These are phyloP conservation scores for Leptoteleia sp. DNA, from an alignment of 1,140 invertebrate genomes.

Conservation along the genomic window DNA sequence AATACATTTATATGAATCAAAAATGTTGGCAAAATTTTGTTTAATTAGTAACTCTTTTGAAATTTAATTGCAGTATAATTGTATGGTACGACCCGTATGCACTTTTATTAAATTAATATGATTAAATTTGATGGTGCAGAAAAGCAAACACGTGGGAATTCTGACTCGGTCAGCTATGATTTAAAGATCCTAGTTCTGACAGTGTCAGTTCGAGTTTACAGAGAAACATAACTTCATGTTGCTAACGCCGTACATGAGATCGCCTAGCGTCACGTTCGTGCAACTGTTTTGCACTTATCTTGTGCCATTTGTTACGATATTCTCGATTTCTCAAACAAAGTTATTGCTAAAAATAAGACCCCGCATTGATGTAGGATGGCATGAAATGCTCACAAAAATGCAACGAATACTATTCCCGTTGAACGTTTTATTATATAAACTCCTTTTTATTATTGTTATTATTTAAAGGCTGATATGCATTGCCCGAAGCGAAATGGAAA, in stretches of 20 bases:
- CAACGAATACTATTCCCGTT: too few relatives aligned
- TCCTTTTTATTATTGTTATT: too few relatives aligned
- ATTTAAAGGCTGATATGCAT: too few relatives aligned
- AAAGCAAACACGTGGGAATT: conserved; percentile 43
- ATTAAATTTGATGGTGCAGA: conserved; percentile 30
- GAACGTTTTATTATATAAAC: too few relatives aligned
- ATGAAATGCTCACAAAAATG: too few relatives aligned
- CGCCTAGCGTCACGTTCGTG: conserved; percentile 31
- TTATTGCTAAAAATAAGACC: conserved; percentile 44
- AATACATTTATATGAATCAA: too few relatives aligned
- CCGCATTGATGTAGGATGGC: too few relatives aligned
- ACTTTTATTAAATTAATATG: conserved; percentile 16
- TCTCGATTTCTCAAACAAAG: conserved; percentile 44
- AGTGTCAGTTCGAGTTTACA: conserved; percentile 26
- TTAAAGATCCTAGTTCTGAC: conserved; percentile 30
- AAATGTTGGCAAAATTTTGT: background rate
- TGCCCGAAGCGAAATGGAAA: too few relatives aligned
- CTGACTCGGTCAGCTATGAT: conserved; percentile 14
- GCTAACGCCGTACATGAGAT: conserved; percentile 22
- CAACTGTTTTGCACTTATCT: conserved; percentile 50
- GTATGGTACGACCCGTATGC: background rate
- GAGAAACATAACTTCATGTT: conserved; percentile 32
- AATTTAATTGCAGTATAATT: background rate
- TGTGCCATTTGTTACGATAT: conserved; percentile 43
- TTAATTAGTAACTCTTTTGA: too few relatives aligned